Evolutionary conservation across 2,888 invertebrate genomes (phyloP).

Genomic region (Idaea dimidiata): DNA sequence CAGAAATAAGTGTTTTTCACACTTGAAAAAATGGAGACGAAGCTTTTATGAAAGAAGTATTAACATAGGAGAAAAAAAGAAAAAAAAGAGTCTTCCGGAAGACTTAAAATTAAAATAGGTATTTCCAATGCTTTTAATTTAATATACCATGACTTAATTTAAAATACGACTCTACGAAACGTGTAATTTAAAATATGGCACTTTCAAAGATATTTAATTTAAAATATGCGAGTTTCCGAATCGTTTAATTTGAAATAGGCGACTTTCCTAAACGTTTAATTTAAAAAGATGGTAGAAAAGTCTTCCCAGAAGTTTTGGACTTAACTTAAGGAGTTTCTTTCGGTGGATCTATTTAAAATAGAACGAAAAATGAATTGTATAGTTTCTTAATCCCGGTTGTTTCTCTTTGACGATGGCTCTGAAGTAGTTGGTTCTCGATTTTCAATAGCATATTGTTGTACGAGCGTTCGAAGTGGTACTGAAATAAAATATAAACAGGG

Average conservation of each 20-base stretch:
- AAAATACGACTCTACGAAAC: neutral
- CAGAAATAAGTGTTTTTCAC: too few species aligned
- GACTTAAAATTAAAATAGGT: neutral
- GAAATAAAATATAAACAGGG: constrained; percentile 13
- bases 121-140: neutral
- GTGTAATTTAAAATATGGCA: neutral
- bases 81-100: neutral
- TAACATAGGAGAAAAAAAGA: neutral
- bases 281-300: neutral
- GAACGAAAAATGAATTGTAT: constrained; percentile 93
- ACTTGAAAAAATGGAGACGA: too few species aligned
- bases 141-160: neutral
- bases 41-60: neutral
- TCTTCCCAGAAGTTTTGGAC: neutral
- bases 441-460: constrained; percentile 84
- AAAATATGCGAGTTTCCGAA: too few species aligned
- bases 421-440: constrained; percentile 87
- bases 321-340: neutral
- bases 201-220: too few species aligned
- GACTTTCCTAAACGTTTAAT: neutral
- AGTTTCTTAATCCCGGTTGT: constrained; percentile 92
- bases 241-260: too few species aligned
- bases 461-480: constrained; percentile 56
- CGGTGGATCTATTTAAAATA: constrained; percentile 82
- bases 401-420: constrained; percentile 91